Base-by-base conservation (phyloP, 2,888 invertebrate genomes). In the Pherbina coryleti region DNA sequence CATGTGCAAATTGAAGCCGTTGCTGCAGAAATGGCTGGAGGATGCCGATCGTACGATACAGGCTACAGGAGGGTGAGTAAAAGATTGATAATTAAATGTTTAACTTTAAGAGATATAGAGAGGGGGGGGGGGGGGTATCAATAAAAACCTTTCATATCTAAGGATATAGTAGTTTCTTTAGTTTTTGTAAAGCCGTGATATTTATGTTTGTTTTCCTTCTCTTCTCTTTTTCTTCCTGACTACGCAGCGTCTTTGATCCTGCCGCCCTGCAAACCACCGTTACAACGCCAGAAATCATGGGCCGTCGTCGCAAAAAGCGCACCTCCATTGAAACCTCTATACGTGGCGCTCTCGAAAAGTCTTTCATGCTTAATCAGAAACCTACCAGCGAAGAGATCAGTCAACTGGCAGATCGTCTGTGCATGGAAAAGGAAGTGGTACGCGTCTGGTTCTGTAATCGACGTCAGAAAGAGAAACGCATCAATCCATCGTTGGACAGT, bases 1-100 rank as follows among this genome's bases (percentile, higher is more conserved):
- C 91, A 99, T 99, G 99, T 99, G 99, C 92, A 99, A 99, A 90
- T 92, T 99, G 89, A 98, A 99, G 91, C 99, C 99, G 34, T 91
- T 99, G 82, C 93, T 99, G 77, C 98, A 98, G 90, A 98, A 98
- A 91, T 98, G 98, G 98, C 91, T 98, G 79, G 97, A 97, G 89
- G 98, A 98, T 88, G 98, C 98, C 0, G 97, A 97, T 89, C 94
- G 94, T 83, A 93, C 94, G 17, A 91, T 95, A 82, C 93, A 93
- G 86, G 94, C 94, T 85, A 95, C 95, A 0, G 93, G 94, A 82
- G 90, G 90, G 86, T 87, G 80, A 86, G 87, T 86, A 75, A 25
- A 17, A 14, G 2, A 37, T 4, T 1, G 37, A 37, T 37, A 37
- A 31, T 4, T 17, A 3, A 51, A 51, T 17, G 11, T 51, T 51